These are phyloP conservation scores for Ictalurus furcatus DNA, from an alignment of 2,113 vertebrate species.

Conservation along the genomic window DNA sequence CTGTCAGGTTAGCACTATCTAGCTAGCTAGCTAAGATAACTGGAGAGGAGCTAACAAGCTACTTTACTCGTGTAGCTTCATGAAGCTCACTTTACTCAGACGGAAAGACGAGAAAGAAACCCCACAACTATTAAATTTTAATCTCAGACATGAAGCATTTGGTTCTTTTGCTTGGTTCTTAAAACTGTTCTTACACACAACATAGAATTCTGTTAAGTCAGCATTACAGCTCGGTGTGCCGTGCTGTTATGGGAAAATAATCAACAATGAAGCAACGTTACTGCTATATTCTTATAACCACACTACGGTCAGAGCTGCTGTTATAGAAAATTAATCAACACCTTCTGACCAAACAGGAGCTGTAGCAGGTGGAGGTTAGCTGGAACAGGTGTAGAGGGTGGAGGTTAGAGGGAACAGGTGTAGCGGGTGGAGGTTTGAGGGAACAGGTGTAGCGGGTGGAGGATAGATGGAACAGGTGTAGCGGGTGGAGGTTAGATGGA, in stretches of 20 bases:
- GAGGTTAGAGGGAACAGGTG: no score
- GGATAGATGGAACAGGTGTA: no score
- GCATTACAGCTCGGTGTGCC: neutral
- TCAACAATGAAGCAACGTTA: neutral
- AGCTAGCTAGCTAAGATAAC: neutral
- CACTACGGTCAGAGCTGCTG: neutral
- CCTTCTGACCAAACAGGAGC: neutral
- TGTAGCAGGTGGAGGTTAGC: neutral
- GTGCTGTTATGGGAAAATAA: neutral
- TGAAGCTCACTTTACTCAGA: neutral
- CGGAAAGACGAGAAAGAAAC: no score
- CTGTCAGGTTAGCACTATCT: neutral
- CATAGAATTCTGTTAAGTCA: no score
- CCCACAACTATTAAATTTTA: no score
- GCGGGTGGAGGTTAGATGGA: no score
- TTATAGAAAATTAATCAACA: neutral
- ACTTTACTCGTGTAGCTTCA: neutral
- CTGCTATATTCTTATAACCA: neutral
- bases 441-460: no score
- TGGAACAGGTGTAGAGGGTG: neutral
- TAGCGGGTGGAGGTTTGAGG: no score
- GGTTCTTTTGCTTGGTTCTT: neutral
- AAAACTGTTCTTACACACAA: neutral
- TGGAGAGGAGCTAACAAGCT: neutral
- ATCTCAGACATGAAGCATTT: neutral